phyloP scores from a whole-genome alignment of 2,113 vertebrate species.

The Charina bottae region DNA sequence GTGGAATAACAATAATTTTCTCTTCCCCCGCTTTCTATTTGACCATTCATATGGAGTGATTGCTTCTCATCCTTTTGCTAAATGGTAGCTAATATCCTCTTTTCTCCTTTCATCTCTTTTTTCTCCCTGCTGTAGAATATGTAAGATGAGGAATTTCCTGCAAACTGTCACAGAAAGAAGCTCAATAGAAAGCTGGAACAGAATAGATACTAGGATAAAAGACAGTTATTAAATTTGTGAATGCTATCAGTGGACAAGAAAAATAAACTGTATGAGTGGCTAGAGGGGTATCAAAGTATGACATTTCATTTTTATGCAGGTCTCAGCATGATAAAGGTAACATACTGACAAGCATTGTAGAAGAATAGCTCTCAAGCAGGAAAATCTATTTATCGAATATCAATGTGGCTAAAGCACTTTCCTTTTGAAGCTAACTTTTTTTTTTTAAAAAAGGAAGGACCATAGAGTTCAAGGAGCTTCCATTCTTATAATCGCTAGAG shows the following conservation, averaged over 20 bases:
- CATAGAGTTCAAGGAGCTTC: conserved; percentile 59
- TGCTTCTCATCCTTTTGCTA: conserved; percentile 44
- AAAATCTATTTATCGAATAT: conserved; percentile 66
- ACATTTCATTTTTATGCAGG: conserved; percentile 78
- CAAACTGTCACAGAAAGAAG: conserved; percentile 59
- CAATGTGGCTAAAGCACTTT: conserved; percentile 60
- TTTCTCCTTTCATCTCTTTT: conserved; percentile 61
- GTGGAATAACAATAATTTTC: conserved; percentile 43
- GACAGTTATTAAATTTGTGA: conserved; percentile 80
- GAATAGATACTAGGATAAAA: conserved; percentile 74
- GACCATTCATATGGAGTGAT: conserved; percentile 58
- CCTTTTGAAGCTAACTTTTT: conserved; percentile 58
- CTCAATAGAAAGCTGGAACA: conserved; percentile 70
- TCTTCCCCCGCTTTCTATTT: conserved; percentile 24
- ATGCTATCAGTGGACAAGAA: conserved; percentile 74
- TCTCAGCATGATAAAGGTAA: conserved; percentile 73
- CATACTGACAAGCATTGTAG: conserved; percentile 63
- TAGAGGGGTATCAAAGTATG: conserved; percentile 73
- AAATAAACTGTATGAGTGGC: conserved; percentile 74
- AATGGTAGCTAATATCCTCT: conserved; percentile 56
- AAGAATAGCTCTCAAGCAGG: conserved; percentile 62
- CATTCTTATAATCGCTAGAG: conserved; percentile 46
- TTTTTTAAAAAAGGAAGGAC: conserved; percentile 51
- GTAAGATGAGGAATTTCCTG: conserved; percentile 71
- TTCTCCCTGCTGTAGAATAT: conserved; percentile 59